Base-by-base conservation (phyloP, 2,888 invertebrate species). In the Cremastobaeus sp. region DNA sequence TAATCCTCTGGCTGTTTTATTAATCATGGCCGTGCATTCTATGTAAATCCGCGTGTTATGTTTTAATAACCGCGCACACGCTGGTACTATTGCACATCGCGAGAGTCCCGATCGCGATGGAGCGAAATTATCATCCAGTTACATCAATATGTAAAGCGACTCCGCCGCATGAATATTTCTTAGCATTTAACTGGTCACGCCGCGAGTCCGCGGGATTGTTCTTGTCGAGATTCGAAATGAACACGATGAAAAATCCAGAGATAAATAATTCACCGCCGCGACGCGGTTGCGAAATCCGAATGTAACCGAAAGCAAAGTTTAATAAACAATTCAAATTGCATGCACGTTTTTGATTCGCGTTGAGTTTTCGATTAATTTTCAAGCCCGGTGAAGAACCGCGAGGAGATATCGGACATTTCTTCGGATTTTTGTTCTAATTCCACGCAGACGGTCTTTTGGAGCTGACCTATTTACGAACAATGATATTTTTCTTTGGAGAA, bases 401-500 rank as follows among this genome's bases (percentile, higher is more conserved):
- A n/a, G n/a, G n/a, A n/a, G n/a, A n/a, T n/a, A n/a, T n/a, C n/a
- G n/a, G n/a, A n/a, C n/a, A n/a, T n/a, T n/a, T n/a, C n/a, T n/a
- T n/a, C n/a, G n/a, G n/a, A n/a, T n/a, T 48, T 60, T 48, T 6
- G 39, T 11, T 14, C 35, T 41, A 62, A 52, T 62, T 62, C 20
- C 9, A 18, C 14, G 52, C 18, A 18, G 34, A 52, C 52, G n/a
- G n/a, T 62, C 30, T 52, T 62, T 34, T 25, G 12, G 25, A 34
- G 52, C 15, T 52, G 50, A 62, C 52, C 52, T 48, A 62, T 62
- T 62, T 62, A 34, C 34, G 15, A 34, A 25, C 34, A 52, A 43
- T 52, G 52, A 34, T 64, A 52, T 64, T 54, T 54, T 64, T 52
- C 43, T 45, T 45, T 35, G n/a, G 52, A 59, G 59, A n/a, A n/a